Percentiles rank a stretch among this genome's conserved stretches.
Conservation (phyloP, 2,888 invertebrate species). For the Lithophane socia region DNA sequence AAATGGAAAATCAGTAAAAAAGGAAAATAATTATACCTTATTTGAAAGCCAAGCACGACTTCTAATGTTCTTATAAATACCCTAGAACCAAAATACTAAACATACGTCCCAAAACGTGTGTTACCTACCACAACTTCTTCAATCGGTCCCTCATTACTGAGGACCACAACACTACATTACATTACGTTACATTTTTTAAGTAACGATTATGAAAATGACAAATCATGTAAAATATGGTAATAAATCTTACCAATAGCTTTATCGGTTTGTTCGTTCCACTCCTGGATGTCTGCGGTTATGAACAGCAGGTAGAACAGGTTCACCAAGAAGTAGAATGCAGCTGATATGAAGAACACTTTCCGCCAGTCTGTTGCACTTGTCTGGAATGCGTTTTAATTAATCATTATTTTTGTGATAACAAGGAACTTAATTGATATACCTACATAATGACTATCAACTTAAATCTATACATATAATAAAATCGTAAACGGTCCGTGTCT, state of each 20-base stretch:
- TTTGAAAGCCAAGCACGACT: no score
- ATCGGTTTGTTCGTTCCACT: conserved; percentile 90
- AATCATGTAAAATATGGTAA: not conserved
- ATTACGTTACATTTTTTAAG: not conserved
- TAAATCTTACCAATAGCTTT: conserved; percentile 73
- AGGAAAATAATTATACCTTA: not conserved
- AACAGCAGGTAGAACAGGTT: conserved; percentile 91
- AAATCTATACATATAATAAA: no score
- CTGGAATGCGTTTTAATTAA: conserved; percentile 79
- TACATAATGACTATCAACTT: not conserved
- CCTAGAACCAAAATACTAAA: not conserved
- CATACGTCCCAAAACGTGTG: no score
- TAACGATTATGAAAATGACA: not conserved
- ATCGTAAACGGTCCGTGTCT: no score
- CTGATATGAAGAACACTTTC: conserved; percentile 92
- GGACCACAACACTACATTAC: no score
- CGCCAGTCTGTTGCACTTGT: conserved; percentile 90
- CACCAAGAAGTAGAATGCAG: conserved; percentile 90
- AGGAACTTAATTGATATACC: not conserved
- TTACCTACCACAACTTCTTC: no score
- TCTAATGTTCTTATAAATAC: not conserved
- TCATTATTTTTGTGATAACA: not conserved
- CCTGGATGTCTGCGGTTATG: conserved; percentile 91
- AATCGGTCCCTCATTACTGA: no score
- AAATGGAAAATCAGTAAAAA: not conserved